phyloP scores from a whole-genome alignment of 2,888 invertebrate genomes.

The Phorcus lineatus region DNA sequence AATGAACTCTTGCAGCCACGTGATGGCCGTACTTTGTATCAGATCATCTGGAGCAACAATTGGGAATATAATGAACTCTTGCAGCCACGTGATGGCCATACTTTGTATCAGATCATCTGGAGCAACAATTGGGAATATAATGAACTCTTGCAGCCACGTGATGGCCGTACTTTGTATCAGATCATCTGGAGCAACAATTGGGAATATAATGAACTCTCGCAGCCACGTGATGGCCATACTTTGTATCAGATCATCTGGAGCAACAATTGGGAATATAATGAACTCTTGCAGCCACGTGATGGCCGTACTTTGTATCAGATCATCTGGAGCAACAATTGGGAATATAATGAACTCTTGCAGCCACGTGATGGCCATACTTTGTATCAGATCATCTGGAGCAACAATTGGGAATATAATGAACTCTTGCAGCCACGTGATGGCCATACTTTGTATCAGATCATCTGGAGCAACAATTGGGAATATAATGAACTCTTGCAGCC shows the following conservation, averaged over 20 bases:
- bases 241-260: constrained; percentile 79
- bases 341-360: constrained; percentile 94
- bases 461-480: constrained; percentile 79
- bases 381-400: constrained; percentile 76
- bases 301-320: constrained; percentile 49
- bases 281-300: not conserved
- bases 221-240: constrained; percentile 96
- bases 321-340: constrained; percentile 77
- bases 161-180: constrained; percentile 44
- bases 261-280: too few species aligned
- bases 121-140: not conserved
- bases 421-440: not conserved
- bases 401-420: too few species aligned
- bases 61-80: constrained; percentile 92
- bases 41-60: constrained; percentile 70
- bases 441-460: constrained; percentile 54
- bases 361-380: constrained; percentile 96
- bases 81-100: constrained; percentile 95
- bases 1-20: too few species aligned
- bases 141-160: not conserved
- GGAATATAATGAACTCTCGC: constrained; percentile 92
- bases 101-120: constrained; percentile 80
- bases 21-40: not conserved
- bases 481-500: constrained; percentile 96
- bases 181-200: constrained; percentile 75